A percentile compares a stretch with the other conserved stretches of the same genome.
These are phyloP conservation scores for Pteronotus mesoamericanus DNA, from an alignment of 2,797 vertebrate species.

Conservation along the genomic window DNA sequence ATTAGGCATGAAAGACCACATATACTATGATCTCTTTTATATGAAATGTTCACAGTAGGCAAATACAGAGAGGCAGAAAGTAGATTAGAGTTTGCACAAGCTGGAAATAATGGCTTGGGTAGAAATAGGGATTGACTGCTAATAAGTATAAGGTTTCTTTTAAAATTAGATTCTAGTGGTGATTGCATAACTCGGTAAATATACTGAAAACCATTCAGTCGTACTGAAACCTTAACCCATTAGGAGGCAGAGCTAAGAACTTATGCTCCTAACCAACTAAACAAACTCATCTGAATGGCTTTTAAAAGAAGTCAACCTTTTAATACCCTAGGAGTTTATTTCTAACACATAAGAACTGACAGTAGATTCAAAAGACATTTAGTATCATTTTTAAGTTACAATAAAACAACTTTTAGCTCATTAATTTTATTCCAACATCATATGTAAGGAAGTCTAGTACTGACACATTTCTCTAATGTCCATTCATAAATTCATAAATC, in stretches of 20 bases:
- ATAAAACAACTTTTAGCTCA: background rate
- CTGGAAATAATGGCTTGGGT: background rate
- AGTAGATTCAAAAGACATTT: background rate
- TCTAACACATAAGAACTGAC: background rate
- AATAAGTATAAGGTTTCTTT: background rate
- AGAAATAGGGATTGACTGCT: background rate
- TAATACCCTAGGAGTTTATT: background rate
- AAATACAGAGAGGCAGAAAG: background rate
- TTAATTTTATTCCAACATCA: background rate
- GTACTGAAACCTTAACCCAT: background rate
- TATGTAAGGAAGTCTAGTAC: background rate
- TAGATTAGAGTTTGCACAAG: background rate
- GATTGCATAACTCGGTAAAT: background rate
- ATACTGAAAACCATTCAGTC: background rate
- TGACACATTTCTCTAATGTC: background rate
- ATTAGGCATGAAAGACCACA: background rate
- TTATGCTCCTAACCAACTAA: background rate
- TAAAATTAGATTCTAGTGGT: background rate
- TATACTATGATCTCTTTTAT: background rate
- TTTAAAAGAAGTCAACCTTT: background rate
- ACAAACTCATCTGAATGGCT: background rate
- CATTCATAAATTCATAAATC: background rate
- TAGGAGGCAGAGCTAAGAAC: background rate
- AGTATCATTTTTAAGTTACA: background rate
- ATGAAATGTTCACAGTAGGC: background rate